Evolutionary conservation across 1,140 invertebrate species (phyloP), one percentile per base, ranked within the genome.

Genomic region (Cataglyphis hispanica): DNA sequence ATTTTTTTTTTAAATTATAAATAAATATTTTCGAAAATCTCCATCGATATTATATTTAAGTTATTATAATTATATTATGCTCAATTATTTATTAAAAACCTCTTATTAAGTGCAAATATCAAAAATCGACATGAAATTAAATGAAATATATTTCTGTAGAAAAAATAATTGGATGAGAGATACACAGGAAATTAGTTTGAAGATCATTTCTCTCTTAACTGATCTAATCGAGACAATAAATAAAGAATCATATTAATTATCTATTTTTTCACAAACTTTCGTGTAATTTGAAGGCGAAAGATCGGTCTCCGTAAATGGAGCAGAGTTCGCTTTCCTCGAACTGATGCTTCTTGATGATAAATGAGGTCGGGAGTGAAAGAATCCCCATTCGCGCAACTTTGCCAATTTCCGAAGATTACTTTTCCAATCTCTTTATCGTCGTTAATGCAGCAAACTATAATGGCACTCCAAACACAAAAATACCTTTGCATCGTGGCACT

Each of bases 381-480:
- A 77, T 61, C 3, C 19, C 22, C 40, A 46, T 83, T 63, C 60
- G 8, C 31, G 27, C 11, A 46, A 84, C 83, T 89, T 89, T 53
- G 16, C 67, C 85, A 89, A 89, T 86, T 86, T 63, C 77, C 22
- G 56, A 58, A 89, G 74, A 89, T 86, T 75, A 56, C 46, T 34
- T 66, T 40, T 61, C 66, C 64, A 40, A 80, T 78, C 58, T 76
- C 40, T 37, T 83, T 74, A 72, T 61, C 61, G 31, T 13, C 22
- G 10, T 58, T 58, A 46, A 67, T 77, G 19, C 61, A 22, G 60
- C 77, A 69, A 64, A 8, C 34, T 37, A 40, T 84, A 77, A 78
- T 53, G 66, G 77, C 16, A 60, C 4, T 8, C 22, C 37, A 40
- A 31, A 25, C 63, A 66, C 27, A 37, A 87, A 80, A 85, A 85